Evolutionary conservation across 2,113 vertebrate species (phyloP).

Genomic region (Thamnophis sirtalis): DNA sequence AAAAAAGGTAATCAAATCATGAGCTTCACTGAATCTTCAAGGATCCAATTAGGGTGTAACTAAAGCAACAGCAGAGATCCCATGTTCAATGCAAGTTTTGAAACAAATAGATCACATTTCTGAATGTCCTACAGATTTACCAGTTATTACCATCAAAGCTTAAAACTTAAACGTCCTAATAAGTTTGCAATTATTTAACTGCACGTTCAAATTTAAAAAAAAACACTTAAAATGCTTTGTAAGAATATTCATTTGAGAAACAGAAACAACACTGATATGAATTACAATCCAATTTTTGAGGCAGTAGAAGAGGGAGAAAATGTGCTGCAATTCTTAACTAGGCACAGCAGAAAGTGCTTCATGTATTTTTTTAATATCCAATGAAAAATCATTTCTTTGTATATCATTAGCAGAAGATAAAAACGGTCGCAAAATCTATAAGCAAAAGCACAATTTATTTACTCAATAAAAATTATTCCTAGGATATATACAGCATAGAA

Average conservation of each 20-base stretch:
- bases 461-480: slow-evolving; percentile 40
- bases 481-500: slow-evolving; percentile 21
- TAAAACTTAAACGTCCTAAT: slow-evolving; percentile 27
- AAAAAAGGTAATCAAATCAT: not conserved
- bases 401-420: slow-evolving; percentile 44
- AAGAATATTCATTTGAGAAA: rapidly evolving
- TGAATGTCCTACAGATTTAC: slow-evolving; percentile 28
- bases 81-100: slow-evolving; percentile 17
- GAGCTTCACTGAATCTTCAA: not conserved
- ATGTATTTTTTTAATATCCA: slow-evolving; percentile 54
- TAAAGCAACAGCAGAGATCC: not conserved
- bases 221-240: slow-evolving; percentile 31
- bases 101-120: slow-evolving; percentile 47
- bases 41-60: not conserved
- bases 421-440: slow-evolving; percentile 25
- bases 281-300: not conserved
- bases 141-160: slow-evolving; percentile 46
- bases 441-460: slow-evolving; percentile 62
- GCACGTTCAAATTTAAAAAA: not conserved
- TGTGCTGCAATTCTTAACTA: not conserved
- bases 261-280: slow-evolving; percentile 35
- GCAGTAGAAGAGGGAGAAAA: not conserved
- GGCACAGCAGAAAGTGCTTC: slow-evolving; percentile 13
- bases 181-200: slow-evolving; percentile 3
- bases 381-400: slow-evolving; percentile 57